Conservation (phyloP, 2,888 invertebrate species). For the Nematopogon swammerdamellus region DNA sequence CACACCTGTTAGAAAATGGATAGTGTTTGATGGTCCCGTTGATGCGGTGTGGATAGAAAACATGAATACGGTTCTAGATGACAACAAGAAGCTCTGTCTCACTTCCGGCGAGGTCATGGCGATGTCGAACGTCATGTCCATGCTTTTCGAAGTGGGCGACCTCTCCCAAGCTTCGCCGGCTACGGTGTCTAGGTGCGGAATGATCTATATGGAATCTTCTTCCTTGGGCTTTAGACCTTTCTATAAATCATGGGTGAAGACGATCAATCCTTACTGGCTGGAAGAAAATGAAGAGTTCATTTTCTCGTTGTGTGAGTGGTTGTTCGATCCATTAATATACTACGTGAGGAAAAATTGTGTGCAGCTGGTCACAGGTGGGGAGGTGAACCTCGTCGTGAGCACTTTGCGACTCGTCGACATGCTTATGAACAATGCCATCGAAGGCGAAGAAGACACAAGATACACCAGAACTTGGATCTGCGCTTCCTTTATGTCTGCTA, state of each 20-base stretch:
- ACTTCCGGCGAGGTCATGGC: slow-evolving; percentile 87
- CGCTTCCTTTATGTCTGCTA: slow-evolving; percentile 69
- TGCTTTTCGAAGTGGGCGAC: slow-evolving; percentile 89
- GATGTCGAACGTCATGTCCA: slow-evolving; percentile 76
- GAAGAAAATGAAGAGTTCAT: slow-evolving; percentile 60
- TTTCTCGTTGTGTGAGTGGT: slow-evolving; percentile 67
- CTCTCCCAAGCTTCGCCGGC: slow-evolving; percentile 82
- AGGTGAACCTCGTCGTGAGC: slow-evolving; percentile 68
- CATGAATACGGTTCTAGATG: slow-evolving; percentile 85
- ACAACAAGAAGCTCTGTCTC: slow-evolving; percentile 83
- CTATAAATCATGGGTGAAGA: slow-evolving; percentile 76
- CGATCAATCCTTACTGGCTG: slow-evolving; percentile 60
- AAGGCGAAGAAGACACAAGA: slow-evolving; percentile 68
- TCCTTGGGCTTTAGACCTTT: slow-evolving; percentile 82
- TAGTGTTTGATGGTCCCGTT: slow-evolving; percentile 89
- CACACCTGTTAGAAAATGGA: slow-evolving; percentile 79
- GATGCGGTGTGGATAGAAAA: slow-evolving; percentile 91
- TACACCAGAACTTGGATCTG: slow-evolving; percentile 70
- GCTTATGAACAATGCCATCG: slow-evolving; percentile 68
- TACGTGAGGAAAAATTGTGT: slow-evolving; percentile 70
- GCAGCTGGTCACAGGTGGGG: slow-evolving; percentile 64
- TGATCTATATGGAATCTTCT: slow-evolving; percentile 86
- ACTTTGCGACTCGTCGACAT: slow-evolving; percentile 75
- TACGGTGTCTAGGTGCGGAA: slow-evolving; percentile 85
- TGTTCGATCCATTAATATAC: slow-evolving; percentile 70